Conservation (phyloP, 2,113 vertebrate species). For the Oreochromis spilurus region DNA sequence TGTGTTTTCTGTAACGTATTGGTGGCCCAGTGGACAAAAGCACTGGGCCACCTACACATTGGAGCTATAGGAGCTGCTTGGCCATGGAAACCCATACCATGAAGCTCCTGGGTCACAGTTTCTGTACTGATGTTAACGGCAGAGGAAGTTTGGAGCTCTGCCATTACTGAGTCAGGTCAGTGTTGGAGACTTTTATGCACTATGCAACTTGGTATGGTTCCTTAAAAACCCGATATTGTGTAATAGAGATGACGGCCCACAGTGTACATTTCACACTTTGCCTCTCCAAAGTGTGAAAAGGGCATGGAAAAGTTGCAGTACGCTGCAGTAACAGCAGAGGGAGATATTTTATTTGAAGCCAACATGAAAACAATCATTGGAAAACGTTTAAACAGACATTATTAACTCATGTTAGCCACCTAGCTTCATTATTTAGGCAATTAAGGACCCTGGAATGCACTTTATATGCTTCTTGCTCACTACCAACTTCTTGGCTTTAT, state of each 20-base stretch:
- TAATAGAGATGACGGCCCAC: neutral
- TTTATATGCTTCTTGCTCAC: neutral
- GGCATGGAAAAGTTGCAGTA: neutral
- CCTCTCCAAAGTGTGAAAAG: neutral
- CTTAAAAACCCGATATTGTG: rapidly evolving
- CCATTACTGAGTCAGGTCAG: neutral
- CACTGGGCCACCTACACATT: neutral
- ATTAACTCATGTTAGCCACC: neutral
- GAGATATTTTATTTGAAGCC: neutral
- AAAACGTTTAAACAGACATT: neutral
- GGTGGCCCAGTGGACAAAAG: neutral
- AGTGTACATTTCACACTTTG: neutral
- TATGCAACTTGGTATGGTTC: neutral
- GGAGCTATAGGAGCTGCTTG: neutral
- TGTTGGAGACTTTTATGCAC: neutral
- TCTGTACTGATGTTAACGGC: neutral
- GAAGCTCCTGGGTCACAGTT: neutral
- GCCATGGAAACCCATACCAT: neutral
- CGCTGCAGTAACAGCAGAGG: neutral
- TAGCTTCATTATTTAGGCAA: neutral
- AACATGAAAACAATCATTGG: neutral
- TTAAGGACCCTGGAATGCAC: neutral
- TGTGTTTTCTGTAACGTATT: neutral
- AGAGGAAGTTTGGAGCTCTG: neutral
- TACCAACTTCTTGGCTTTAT: neutral